phyloP scores from a whole-genome alignment of 2,888 invertebrate genomes.

The Leucoptera coffeella region DNA sequence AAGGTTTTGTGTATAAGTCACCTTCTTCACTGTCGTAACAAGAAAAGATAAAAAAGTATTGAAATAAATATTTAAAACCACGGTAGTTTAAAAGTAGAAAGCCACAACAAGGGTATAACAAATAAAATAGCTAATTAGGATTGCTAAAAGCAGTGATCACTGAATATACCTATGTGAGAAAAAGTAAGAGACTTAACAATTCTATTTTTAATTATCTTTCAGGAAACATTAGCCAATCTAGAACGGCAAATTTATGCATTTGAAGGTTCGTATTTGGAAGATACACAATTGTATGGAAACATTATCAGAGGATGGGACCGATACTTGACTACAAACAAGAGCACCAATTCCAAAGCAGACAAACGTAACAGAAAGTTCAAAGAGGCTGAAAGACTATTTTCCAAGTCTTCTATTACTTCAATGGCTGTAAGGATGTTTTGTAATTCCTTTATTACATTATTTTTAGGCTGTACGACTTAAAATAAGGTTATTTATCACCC shows the following conservation, averaged over 20 bases:
- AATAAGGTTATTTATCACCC: too few species aligned
- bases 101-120: too few species aligned
- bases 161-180: too few species aligned
- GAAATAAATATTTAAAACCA: too few species aligned
- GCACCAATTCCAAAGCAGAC: conserved; percentile 91
- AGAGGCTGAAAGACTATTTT: conserved; percentile 93
- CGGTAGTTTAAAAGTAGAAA: too few species aligned
- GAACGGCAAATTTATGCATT: conserved; percentile 99
- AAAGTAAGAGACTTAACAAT: too few species aligned
- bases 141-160: too few species aligned
- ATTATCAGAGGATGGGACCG: conserved; percentile 98
- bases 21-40: too few species aligned
- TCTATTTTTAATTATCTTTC: conserved; percentile 14
- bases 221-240: conserved; percentile 93
- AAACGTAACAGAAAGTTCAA: conserved; percentile 95
- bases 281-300: conserved; percentile 97
- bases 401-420: conserved; percentile 96
- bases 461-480: too few species aligned
- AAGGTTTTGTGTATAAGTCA: too few species aligned
- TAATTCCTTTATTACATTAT: conserved; percentile 1
- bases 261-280: conserved; percentile 97
- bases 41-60: too few species aligned
- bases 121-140: too few species aligned
- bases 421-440: conserved; percentile 80
- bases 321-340: conserved; percentile 89